Conservation (phyloP, 1,140 invertebrate species). For the Drosophila athabasca region DNA sequence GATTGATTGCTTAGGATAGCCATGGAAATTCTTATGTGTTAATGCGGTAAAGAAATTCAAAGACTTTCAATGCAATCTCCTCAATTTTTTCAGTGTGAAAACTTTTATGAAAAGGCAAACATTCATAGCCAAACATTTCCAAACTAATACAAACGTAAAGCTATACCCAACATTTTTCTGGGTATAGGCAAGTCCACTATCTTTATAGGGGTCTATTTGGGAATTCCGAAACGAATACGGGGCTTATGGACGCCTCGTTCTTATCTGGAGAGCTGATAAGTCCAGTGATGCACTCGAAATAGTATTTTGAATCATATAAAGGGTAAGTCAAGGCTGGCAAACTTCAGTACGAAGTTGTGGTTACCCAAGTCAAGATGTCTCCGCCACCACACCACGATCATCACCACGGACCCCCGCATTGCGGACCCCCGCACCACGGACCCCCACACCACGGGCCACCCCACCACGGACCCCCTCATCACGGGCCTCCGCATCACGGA, state of each 20-base stretch:
- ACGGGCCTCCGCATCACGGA: constrained; percentile 14
- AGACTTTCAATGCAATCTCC: too few relatives aligned
- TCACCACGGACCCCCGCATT: constrained; percentile 18
- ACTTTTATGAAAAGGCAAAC: background rate
- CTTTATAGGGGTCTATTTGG: constrained; percentile 36
- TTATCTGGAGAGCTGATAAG: constrained; percentile 29
- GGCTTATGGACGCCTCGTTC: constrained; percentile 6
- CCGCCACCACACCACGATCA: constrained; percentile 27
- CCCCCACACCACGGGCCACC: background rate
- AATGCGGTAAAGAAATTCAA: background rate
- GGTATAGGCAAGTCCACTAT: constrained; percentile 15
- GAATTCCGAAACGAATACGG: constrained; percentile 23
- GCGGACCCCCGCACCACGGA: constrained; percentile 1
- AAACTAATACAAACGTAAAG: background rate
- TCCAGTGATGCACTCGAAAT: constrained; percentile 17
- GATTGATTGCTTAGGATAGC: constrained; percentile 8
- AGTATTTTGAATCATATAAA: constrained; percentile 30
- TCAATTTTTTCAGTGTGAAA: too few relatives aligned
- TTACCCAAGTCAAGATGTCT: constrained; percentile 31
- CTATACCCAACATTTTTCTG: constrained; percentile 17
- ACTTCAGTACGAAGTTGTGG: constrained; percentile 27
- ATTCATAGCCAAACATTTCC: background rate
- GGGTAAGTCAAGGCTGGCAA: background rate
- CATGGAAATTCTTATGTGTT: background rate
- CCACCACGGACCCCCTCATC: constrained; percentile 8